Conservation (phyloP, 2,797 vertebrate species). For the Peromyscus melanophrys region DNA sequence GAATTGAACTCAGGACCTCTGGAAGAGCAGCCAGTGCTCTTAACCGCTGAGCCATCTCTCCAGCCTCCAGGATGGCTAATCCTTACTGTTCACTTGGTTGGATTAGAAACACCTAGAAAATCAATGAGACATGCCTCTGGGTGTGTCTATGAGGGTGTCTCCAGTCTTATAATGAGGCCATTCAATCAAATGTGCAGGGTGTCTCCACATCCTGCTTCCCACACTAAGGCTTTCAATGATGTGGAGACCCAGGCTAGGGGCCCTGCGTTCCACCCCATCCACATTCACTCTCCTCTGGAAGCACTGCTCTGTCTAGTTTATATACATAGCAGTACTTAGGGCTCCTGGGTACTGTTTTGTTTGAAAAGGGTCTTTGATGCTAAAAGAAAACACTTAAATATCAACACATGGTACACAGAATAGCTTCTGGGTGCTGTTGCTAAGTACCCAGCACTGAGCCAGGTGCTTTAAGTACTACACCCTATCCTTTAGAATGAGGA, state of each 20-base stretch:
- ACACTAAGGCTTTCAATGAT: background rate
- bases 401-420: background rate
- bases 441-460: background rate
- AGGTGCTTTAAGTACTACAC: background rate
- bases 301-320: background rate
- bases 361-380: constrained; percentile 4
- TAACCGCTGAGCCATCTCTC: background rate
- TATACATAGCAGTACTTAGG: background rate
- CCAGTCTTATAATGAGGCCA: background rate
- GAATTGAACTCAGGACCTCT: no score
- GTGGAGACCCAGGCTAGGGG: background rate
- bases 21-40: no score
- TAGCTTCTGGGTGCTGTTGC: background rate
- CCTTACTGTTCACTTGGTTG: no score
- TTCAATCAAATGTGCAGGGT: background rate
- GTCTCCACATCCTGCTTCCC: background rate
- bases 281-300: background rate
- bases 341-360: background rate
- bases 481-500: background rate
- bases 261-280: background rate
- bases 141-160: background rate
- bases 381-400: constrained; percentile 8
- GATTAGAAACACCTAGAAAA: background rate
- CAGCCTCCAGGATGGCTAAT: background rate
- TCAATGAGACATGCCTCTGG: background rate